Conservation (phyloP, 2,797 vertebrate genomes). For the Etheostoma perlongum region DNA sequence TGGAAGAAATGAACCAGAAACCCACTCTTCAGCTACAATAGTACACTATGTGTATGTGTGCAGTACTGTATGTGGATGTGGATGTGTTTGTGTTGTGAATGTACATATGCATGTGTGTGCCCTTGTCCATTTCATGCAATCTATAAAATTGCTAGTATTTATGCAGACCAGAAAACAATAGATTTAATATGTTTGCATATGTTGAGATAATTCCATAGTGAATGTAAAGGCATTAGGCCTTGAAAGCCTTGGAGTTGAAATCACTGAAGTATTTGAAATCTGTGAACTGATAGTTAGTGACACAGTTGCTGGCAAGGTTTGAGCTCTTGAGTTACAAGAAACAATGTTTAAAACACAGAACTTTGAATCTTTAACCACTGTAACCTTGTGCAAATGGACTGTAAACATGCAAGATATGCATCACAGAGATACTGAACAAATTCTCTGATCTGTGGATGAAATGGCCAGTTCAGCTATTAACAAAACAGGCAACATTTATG, state of each 20-base stretch:
- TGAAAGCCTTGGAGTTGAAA: constrained; percentile 38
- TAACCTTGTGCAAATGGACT: constrained; percentile 76
- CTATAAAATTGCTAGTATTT: constrained; percentile 32
- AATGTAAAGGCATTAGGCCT: constrained; percentile 53
- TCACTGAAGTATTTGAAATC: constrained; percentile 59
- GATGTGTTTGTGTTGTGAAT: constrained; percentile 19
- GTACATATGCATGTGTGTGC: constrained; percentile 4
- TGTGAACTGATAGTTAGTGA: constrained; percentile 67
- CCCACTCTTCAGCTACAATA: too few species aligned
- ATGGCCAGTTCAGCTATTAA: constrained; percentile 77
- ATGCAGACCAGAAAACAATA: constrained; percentile 36
- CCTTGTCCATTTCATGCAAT: constrained; percentile 11
- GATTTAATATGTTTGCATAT: constrained; percentile 38
- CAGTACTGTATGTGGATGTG: not conserved
- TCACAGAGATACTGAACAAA: constrained; percentile 70
- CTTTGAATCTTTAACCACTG: constrained; percentile 52
- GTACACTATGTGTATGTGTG: constrained; percentile 11
- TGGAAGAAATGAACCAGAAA: constrained; percentile 72
- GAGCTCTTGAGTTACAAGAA: constrained; percentile 48
- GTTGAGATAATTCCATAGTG: constrained; percentile 26
- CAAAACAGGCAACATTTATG: constrained; percentile 81
- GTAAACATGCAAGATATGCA: constrained; percentile 78
- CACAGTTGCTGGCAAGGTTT: constrained; percentile 40
- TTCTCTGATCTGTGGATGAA: constrained; percentile 70
- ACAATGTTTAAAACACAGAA: constrained; percentile 64